Evolutionary conservation across 1,140 invertebrate genomes (phyloP), one percentile per base, ranked within the genome.

Genomic region (Ctenoplectra terminalis): DNA sequence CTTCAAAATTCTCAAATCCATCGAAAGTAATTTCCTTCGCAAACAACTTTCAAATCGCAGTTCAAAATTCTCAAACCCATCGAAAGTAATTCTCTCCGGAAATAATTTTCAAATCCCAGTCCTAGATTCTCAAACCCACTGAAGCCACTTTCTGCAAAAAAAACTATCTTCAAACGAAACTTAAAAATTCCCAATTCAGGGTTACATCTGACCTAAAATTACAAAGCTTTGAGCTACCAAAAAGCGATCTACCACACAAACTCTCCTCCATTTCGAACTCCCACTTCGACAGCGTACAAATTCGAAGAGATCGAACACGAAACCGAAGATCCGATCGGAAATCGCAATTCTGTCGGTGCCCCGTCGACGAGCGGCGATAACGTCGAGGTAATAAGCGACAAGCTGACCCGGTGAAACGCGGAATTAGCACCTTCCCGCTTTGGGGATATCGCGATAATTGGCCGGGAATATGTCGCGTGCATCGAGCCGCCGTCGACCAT

Each of bases 381-480:
- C 63, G 43, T 67, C 46, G 26, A 31, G 40, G 66, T 37, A n/a
- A 76, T 29, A 70, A 70, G 54, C 43, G 67, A 71, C 31, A n/a
- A 61, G 56, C n/a, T 7, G 17, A n/a, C 37, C 15, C 20, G 46
- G 46, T 37, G 54, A 48, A 72, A 50, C 20, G 26, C 56, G 37
- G 34, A 79, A 79, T 63, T 72, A 50, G 26, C 77, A 61, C 76
- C n/a, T 63, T 61, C 66, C 29, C 31, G 29, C 26, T 48, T 72
- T 43, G 2, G 31, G 54, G 17, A 79, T 71, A 72, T 79, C 69
- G 48, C 43, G 76, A 79, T 78, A 78, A 71, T 79, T 70, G 56
- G 17, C 13, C 17, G 8, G 34, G 50, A 34, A 58, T 37, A 37
- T 48, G 71, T 73, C 29, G 43, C 29, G 29, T 40, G 58, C 46